Conservation (phyloP, 2,113 vertebrate genomes). For the Hiodon tergisus region DNA sequence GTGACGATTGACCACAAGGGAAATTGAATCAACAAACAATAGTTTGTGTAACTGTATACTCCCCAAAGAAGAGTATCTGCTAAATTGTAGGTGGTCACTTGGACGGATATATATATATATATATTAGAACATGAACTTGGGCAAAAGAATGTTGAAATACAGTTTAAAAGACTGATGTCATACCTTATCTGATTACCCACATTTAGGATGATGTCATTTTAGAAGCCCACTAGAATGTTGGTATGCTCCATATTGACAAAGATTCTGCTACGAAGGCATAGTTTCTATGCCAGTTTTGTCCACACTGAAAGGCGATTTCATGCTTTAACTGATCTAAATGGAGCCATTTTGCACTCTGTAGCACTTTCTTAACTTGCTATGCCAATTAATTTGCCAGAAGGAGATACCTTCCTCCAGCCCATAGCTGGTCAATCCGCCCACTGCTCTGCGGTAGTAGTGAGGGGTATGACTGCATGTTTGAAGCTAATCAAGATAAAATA, state of each 20-base stretch:
- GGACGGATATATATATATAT: no score
- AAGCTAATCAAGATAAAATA: slow-evolving; percentile 11
- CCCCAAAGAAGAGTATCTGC: no score
- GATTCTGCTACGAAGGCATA: no score
- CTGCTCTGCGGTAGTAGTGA: not conserved
- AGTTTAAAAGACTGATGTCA: no score
- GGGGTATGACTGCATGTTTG: not conserved
- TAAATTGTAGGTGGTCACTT: no score
- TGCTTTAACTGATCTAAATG: slow-evolving; percentile 15
- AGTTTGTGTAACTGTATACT: no score
- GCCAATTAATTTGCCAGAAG: slow-evolving; percentile 11
- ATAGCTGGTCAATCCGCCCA: slow-evolving; percentile 1
- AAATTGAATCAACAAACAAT: no score
- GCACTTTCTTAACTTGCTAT: slow-evolving; percentile 3
- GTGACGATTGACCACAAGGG: no score
- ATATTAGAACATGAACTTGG: no score
- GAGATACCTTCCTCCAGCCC: slow-evolving; percentile 2
- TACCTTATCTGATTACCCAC: not conserved
- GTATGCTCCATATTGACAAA: not conserved
- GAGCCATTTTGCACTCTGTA: not conserved
- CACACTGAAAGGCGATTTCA: not conserved
- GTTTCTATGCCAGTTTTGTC: not conserved
- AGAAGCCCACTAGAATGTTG: not conserved
- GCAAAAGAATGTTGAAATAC: no score
- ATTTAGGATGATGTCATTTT: not conserved